Evolutionary conservation across 2,797 vertebrate genomes (phyloP), one percentile per base, ranked within the genome.

Genomic region (Amblyraja radiata): DNA sequence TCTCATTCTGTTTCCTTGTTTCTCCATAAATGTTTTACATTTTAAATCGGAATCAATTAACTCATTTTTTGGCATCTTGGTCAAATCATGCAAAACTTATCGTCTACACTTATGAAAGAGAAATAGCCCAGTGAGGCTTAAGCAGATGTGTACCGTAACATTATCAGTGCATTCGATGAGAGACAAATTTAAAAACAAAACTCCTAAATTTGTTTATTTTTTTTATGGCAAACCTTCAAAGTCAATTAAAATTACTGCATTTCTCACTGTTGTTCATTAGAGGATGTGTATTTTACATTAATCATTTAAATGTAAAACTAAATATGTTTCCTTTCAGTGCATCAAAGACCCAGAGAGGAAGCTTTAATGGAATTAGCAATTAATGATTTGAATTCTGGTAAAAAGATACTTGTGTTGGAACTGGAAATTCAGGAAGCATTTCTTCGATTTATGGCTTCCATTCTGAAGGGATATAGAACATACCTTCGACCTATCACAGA

Each of bases 391-490:
- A 97, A 97, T 95, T 97, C 97, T 9, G 97, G 97, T 61, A 98
- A 98, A 94, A 99, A 97, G 94, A 95, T 98, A 93, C 98, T 99
- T 94, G 97, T 97, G 9, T 96, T 99, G 94, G 99, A 99, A 96
- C 94, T 99, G 96, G 98, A 99, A 96, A 99, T 99, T 94, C 99
- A 99, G 94, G 99, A 99, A 95, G 97, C 98, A 63, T 99, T 99
- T 95, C 96, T 99, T 83, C 97, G 97, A 94, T 99, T 99, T 95
- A 99, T 99, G 99, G 99, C 99, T 6, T 98, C 98, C 93, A 98
- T 99, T 94, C 95, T 99, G 23, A 98, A 98, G 95, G 99, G 99
- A 93, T 99, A 99, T 95, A 97, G 99, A 94, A 97, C 97, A 32
- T 99, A 98, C 93, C 96, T 99, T 94, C 96, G 97, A 93, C 99